These are phyloP conservation scores for Rhagologus leucostigma DNA, from an alignment of 2,113 vertebrate genomes.

Conservation along the genomic window DNA sequence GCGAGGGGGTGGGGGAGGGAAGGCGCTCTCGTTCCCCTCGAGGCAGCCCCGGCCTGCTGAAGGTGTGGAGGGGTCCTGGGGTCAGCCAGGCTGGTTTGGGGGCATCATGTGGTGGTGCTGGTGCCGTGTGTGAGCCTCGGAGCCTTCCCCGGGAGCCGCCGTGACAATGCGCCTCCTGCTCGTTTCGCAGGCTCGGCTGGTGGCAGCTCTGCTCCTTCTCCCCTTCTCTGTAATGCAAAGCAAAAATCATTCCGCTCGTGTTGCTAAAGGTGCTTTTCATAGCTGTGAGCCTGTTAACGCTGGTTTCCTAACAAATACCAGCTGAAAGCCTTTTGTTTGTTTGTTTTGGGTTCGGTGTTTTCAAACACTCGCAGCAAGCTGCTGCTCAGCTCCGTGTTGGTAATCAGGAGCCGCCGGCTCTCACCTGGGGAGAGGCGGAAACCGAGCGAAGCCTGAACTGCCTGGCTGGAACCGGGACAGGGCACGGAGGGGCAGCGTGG, in stretches of 20 bases:
- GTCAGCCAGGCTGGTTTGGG: not conserved
- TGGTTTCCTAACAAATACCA: constrained; percentile 18
- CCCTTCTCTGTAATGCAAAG: not conserved
- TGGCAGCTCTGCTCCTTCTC: not conserved
- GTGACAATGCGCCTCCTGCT: not conserved
- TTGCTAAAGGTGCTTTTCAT: constrained; percentile 7
- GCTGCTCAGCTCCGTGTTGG: not conserved
- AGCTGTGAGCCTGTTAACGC: not conserved
- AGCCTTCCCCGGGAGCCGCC: not conserved
- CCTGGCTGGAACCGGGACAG: not conserved
- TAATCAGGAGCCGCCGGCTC: not conserved
- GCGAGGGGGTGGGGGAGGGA: fast-evolving
- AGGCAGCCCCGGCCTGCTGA: not conserved
- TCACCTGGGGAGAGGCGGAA: not conserved
- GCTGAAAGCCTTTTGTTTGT: constrained; percentile 42
- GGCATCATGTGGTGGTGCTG: fast-evolving
- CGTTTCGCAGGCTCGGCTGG: not conserved
- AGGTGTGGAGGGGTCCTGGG: not conserved
- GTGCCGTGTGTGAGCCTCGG: fast-evolving
- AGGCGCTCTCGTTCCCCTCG: fast-evolving
- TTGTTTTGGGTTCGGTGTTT: constrained; percentile 1
- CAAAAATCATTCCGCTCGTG: not conserved
- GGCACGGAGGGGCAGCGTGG: fast-evolving
- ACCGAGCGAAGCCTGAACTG: not conserved
- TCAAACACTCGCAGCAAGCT: not conserved